Evolutionary conservation across 2,113 vertebrate genomes (phyloP).

Genomic region (Tichodroma muraria): DNA sequence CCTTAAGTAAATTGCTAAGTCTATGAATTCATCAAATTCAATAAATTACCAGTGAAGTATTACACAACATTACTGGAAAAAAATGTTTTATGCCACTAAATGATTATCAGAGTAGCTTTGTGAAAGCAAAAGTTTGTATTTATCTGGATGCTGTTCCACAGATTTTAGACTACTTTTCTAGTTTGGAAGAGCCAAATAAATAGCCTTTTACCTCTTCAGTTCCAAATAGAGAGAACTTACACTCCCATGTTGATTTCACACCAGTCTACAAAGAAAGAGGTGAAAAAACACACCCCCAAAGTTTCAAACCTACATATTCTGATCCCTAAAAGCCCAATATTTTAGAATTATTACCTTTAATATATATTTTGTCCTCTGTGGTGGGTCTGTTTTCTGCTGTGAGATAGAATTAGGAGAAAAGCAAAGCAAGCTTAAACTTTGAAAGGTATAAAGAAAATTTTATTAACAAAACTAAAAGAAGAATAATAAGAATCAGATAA

Average conservation of each 20-base stretch:
- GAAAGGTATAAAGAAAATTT: too few relatives aligned
- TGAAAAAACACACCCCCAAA: not conserved
- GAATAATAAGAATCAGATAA: too few relatives aligned
- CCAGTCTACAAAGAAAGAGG: not conserved
- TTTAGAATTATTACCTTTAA: not conserved
- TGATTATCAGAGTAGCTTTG: not conserved
- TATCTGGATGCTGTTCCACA: not conserved
- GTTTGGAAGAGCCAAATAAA: not conserved
- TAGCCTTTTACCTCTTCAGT: not conserved
- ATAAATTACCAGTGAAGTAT: not conserved
- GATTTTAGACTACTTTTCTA: not conserved
- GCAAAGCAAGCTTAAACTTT: too few relatives aligned
- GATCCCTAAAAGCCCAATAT: not conserved
- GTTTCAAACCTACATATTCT: not conserved
- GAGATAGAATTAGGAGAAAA: too few relatives aligned
- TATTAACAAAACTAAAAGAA: too few relatives aligned
- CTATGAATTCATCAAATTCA: not conserved
- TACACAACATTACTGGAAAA: not conserved
- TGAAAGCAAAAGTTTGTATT: not conserved
- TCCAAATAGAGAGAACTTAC: not conserved
- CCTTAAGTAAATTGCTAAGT: not conserved
- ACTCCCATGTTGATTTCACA: not conserved
- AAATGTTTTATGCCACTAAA: not conserved
- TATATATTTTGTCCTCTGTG: not conserved
- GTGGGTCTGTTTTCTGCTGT: too few relatives aligned